These are phyloP conservation scores for Herminia tarsipennalis DNA, from an alignment of 2,888 invertebrate species.

Conservation along the genomic window DNA sequence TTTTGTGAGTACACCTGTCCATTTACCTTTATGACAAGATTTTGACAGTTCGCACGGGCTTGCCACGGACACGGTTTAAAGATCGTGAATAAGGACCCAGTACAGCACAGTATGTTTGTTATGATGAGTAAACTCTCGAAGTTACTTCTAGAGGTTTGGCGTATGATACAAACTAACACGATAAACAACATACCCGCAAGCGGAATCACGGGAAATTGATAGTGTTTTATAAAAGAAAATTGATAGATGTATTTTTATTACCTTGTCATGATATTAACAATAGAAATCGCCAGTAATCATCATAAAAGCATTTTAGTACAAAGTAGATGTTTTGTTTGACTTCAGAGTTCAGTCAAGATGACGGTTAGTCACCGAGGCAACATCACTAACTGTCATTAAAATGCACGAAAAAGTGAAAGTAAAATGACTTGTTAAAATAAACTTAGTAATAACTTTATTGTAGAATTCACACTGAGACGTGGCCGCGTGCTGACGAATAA, in stretches of 20 bases:
- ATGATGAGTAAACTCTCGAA: too few species aligned
- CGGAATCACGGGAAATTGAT: too few species aligned
- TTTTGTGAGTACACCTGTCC: too few species aligned
- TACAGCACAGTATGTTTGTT: too few species aligned
- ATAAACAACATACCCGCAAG: too few species aligned
- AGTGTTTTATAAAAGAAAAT: not conserved
- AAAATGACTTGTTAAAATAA: slow-evolving; percentile 23
- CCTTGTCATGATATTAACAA: slow-evolving; percentile 4
- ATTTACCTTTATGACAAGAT: too few species aligned
- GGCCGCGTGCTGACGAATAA: too few species aligned
- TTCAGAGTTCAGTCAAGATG: slow-evolving; percentile 9
- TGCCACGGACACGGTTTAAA: too few species aligned
- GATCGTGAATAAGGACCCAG: too few species aligned
- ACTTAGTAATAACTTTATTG: not conserved
- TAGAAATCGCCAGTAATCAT: slow-evolving; percentile 7
- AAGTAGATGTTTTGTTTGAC: slow-evolving; percentile 11
- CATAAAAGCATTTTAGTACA: slow-evolving; percentile 4
- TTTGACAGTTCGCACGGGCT: too few species aligned
- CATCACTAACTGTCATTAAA: slow-evolving; percentile 23
- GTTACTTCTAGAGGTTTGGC: too few species aligned
- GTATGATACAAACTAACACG: too few species aligned
- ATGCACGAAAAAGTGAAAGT: slow-evolving; percentile 33
- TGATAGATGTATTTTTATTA: not conserved
- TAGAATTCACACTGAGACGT: not conserved
- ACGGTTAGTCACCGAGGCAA: slow-evolving; percentile 28